Evolutionary conservation across 1,140 invertebrate species (phyloP), one percentile per base, ranked within the genome.

Genomic region (Frieseomelitta varia): DNA sequence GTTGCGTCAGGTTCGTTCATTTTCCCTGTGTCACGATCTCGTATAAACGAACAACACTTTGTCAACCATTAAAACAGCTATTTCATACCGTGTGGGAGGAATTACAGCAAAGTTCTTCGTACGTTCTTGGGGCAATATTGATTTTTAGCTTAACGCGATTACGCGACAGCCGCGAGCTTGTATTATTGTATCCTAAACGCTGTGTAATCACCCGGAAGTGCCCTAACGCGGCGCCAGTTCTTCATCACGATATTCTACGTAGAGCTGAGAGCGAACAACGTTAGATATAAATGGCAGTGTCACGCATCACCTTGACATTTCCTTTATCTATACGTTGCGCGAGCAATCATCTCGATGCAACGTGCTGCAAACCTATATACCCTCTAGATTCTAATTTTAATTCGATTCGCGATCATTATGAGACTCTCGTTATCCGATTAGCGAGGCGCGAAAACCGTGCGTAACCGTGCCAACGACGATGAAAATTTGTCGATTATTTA

Each of bases 101-200:
- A 14, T 21, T 21, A 19, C 21, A 21, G 30, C 17, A 34, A 30
- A 27, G 27, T 14, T 74, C 21, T 8, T 74, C 21, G 19, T 14
- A 34, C 17, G 19, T 21, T 47, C 19, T 34, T 6, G 72, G 34
- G 53, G 19, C 53, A 74, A 74, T 74, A 74, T 74, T 74, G 72
- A 34, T 24, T 14, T 47, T 34, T 55, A 24, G 51, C 19, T 55
- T 12, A 30, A 56, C 19, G 27, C 51, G 72, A 61, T 76, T 61
- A 63, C 21, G 21, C 55, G 56, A 76, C 27, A 56, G 12, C 21
- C 73, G 14, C 53, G 53, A 24, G 14, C 14, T 21, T 17, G 74
- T 77, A n/a, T 77, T 77, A 61, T 77, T 77, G 34, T 55, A 61
- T n/a, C 15, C 11, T 27, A 47, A 63, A 63, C n/a, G 53, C 56